Evolutionary conservation across 2,888 invertebrate genomes (phyloP).

Genomic region (Abrostola tripartita): DNA sequence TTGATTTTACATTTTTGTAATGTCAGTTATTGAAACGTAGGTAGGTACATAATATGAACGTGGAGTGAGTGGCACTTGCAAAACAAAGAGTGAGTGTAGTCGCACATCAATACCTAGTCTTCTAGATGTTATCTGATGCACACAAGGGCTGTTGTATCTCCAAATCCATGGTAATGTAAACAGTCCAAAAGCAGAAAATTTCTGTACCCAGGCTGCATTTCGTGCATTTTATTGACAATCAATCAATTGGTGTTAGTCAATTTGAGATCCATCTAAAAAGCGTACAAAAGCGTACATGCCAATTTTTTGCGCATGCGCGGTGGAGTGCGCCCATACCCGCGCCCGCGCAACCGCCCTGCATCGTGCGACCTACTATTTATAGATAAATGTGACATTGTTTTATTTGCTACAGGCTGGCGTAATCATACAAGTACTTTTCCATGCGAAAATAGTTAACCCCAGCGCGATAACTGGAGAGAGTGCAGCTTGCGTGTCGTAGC

Average conservation of each 20-base stretch:
- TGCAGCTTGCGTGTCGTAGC: conserved; percentile 48
- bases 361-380: conserved; percentile 75
- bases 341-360: conserved; percentile 66
- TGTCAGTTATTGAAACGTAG: neutral
- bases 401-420: conserved; percentile 69
- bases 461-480: conserved; percentile 72
- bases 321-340: conserved; percentile 58
- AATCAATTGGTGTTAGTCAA: conserved; percentile 72
- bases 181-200: neutral
- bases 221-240: conserved; percentile 55
- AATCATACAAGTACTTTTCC: conserved; percentile 82
- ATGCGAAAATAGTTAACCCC: conserved; percentile 83
- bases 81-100: conserved; percentile 12
- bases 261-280: conserved; percentile 71
- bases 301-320: conserved; percentile 70
- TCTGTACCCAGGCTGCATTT: conserved; percentile 37
- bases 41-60: neutral
- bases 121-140: conserved; percentile 23
- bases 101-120: conserved; percentile 11
- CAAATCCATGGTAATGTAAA: too few relatives aligned
- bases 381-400: conserved; percentile 82
- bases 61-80: conserved; percentile 18
- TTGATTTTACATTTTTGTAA: conserved; percentile 17
- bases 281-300: too few relatives aligned
- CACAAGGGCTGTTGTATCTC: conserved; percentile 25